These are phyloP conservation scores for Xerus rutilus DNA, from an alignment of 2,797 vertebrate genomes.

Conservation along the genomic window DNA sequence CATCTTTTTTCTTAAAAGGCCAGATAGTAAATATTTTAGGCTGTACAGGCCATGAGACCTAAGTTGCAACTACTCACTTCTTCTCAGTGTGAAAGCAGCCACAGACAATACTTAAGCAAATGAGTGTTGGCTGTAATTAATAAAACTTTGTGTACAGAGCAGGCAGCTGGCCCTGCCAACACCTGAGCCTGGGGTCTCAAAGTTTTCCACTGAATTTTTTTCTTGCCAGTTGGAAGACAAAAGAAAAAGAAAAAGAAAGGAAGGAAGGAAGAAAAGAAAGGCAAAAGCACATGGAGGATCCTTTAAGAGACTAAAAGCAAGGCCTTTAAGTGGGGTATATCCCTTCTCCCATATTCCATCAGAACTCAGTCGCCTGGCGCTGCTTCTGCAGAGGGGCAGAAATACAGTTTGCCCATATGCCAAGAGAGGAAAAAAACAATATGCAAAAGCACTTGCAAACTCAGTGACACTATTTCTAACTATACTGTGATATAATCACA, in stretches of 20 bases:
- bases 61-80: neutral
- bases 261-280: neutral
- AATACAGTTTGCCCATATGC: neutral
- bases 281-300: neutral
- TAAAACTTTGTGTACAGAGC: constrained; percentile 28
- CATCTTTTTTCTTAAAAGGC: neutral
- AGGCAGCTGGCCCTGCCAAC: neutral
- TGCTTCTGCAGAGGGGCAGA: neutral
- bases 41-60: neutral
- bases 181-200: neutral
- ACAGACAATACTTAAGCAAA: neutral
- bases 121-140: neutral
- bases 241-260: neutral
- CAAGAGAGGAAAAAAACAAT: neutral
- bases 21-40: neutral
- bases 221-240: neutral
- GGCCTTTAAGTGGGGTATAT: neutral
- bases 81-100: neutral
- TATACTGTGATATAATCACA: neutral
- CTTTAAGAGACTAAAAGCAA: neutral
- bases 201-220: neutral
- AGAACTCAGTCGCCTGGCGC: neutral
- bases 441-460: neutral
- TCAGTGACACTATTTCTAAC: neutral
- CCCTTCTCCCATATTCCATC: neutral